phyloP scores from a whole-genome alignment of 2,113 vertebrate species.

The Leptocoma aspasia region DNA sequence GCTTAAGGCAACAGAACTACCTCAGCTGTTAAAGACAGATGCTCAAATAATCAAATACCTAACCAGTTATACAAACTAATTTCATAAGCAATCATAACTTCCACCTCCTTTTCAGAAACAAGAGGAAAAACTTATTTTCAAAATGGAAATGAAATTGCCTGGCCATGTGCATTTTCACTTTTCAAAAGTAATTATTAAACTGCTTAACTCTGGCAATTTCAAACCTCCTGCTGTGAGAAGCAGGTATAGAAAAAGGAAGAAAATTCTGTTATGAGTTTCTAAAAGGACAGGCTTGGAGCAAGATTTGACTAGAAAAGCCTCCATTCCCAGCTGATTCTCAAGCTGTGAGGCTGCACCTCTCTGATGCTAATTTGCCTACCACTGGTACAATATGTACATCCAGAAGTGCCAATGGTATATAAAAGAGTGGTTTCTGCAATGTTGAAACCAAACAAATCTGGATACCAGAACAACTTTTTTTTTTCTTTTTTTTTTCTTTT shows the following conservation, averaged over 20 bases:
- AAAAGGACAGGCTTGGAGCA: not conserved
- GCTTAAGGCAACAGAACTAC: not conserved
- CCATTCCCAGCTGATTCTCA: not conserved
- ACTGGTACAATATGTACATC: not conserved
- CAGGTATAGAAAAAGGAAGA: not conserved
- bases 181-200: conserved; percentile 32
- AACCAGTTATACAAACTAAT: conserved; percentile 17
- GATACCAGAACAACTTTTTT: not conserved
- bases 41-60: conserved; percentile 20
- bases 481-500: not conserved
- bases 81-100: conserved; percentile 18
- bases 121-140: conserved; percentile 2
- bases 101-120: not conserved
- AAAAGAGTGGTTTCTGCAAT: not conserved
- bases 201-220: conserved; percentile 2
- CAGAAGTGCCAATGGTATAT: not conserved
- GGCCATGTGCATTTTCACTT: not conserved
- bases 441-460: not conserved
- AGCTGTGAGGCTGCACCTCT: not conserved
- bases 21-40: not conserved
- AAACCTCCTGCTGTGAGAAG: not conserved
- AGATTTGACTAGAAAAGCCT: not conserved
- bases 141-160: conserved; percentile 14
- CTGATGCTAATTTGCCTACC: not conserved
- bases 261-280: not conserved